phyloP scores from a whole-genome alignment of 1,140 invertebrate genomes.

The Drosophila santomea region DNA sequence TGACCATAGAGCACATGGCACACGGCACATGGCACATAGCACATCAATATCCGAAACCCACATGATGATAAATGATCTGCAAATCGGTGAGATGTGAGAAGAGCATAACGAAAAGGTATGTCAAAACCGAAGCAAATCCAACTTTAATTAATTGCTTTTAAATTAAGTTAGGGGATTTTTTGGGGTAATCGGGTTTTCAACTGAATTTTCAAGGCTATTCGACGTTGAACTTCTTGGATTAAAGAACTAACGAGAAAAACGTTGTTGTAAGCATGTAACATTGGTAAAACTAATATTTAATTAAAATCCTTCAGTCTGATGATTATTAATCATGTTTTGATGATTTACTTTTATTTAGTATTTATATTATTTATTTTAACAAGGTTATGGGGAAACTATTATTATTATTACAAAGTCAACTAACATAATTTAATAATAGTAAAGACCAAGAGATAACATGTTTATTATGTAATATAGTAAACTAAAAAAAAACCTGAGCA shows the following conservation, averaged over 20 bases:
- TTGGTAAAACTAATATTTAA: not conserved
- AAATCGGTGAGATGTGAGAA: constrained; percentile 23
- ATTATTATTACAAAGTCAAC: too few relatives aligned
- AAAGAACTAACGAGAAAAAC: not conserved
- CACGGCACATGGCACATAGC: too few relatives aligned
- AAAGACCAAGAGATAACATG: too few relatives aligned
- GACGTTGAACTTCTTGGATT: constrained; percentile 2
- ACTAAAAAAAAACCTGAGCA: not conserved
- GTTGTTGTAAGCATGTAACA: not conserved
- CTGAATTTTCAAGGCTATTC: constrained; percentile 5
- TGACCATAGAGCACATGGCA: not conserved
- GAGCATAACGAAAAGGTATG: constrained; percentile 42
- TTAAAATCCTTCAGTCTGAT: too few relatives aligned
- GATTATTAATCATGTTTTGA: not conserved
- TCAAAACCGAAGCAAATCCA: constrained; percentile 15
- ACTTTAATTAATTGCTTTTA: constrained; percentile 26
- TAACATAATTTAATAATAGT: too few relatives aligned
- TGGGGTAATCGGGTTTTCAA: constrained; percentile 14
- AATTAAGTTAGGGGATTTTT: constrained; percentile 9
- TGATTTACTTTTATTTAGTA: not conserved
- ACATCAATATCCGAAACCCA: not conserved
- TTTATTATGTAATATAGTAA: constrained; percentile 5
- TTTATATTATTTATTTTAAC: too few relatives aligned
- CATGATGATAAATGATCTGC: constrained; percentile 31
- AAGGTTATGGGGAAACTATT: too few relatives aligned